A percentile compares a stretch with the other conserved stretches of the same genome.
Evolutionary conservation across 1,140 invertebrate species (phyloP).

Genomic region (Argopecten irradians): DNA sequence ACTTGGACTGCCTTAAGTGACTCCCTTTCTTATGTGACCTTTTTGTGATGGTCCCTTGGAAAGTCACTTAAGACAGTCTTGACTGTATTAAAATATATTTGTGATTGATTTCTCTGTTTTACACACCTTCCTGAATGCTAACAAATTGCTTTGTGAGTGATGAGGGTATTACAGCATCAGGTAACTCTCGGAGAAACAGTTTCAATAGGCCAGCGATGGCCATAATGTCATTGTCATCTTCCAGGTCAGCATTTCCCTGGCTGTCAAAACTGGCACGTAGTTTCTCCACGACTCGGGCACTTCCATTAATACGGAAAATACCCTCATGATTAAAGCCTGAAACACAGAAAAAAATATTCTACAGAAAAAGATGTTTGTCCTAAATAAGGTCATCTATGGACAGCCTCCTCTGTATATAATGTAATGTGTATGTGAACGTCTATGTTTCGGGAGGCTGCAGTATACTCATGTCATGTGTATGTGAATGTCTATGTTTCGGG

Average conservation of each 20-base stretch:
- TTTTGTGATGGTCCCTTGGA: too few species aligned
- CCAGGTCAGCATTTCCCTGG: conserved; percentile 76
- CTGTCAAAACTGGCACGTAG: conserved; percentile 74
- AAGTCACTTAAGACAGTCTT: too few species aligned
- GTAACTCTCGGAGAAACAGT: conserved; percentile 77
- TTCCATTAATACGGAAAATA: conserved; percentile 77
- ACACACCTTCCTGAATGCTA: conserved; percentile 62
- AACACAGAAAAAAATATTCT: conserved; percentile 31
- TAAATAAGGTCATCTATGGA: too few species aligned
- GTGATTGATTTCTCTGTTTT: neutral
- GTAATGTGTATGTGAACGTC: too few species aligned
- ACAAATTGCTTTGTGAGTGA: conserved; percentile 69
- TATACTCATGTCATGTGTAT: too few species aligned
- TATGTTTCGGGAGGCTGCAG: too few species aligned
- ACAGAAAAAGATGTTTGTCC: too few species aligned
- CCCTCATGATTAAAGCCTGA: conserved; percentile 72
- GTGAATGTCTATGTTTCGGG: too few species aligned
- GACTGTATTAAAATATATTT: too few species aligned
- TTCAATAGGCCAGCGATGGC: conserved; percentile 76
- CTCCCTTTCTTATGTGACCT: too few species aligned
- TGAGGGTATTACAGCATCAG: conserved; percentile 76
- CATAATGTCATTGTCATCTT: conserved; percentile 73
- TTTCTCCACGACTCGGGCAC: conserved; percentile 74
- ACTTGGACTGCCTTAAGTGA: too few species aligned
- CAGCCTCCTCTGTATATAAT: too few species aligned